Conservation (phyloP, 2,888 invertebrate genomes). For the Rhagonycha lutea region DNA sequence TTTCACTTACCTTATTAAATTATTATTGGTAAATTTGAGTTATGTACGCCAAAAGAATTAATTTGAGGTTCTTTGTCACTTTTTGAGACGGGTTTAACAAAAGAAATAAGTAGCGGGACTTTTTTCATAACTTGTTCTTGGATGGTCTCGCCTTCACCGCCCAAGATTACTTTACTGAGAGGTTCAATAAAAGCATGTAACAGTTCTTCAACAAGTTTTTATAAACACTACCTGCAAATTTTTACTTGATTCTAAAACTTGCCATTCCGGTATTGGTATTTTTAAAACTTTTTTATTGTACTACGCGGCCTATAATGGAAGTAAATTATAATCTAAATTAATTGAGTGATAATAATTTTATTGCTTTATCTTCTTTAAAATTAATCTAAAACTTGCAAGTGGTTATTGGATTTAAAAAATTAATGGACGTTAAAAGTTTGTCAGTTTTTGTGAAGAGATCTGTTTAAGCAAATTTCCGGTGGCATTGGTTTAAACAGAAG, state of each 20-base stretch:
- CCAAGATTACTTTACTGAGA: conserved; percentile 13
- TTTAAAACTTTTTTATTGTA: not conserved
- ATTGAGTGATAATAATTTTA: not conserved
- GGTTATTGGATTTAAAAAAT: not conserved
- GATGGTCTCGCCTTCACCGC: conserved; percentile 11
- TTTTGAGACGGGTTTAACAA: not conserved
- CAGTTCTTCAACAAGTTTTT: conserved; percentile 28
- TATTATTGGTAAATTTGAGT: not conserved
- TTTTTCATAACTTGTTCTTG: conserved; percentile 21
- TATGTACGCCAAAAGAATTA: not conserved
- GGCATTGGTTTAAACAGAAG: not conserved
- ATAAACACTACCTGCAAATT: conserved; percentile 18
- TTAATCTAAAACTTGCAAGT: not conserved
- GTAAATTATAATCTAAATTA: not conserved
- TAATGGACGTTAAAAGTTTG: not conserved
- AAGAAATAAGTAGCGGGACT: conserved; percentile 25
- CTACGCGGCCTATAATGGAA: not conserved
- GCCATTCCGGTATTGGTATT: not conserved
- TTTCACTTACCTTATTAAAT: not conserved
- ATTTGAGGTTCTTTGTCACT: not conserved
- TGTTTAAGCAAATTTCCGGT: not conserved
- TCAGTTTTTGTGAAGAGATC: not conserved
- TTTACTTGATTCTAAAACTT: conserved; percentile 6
- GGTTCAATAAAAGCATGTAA: conserved; percentile 25
- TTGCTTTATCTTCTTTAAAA: not conserved